These are phyloP conservation scores for Cyphomyrus discorhynchus DNA, from an alignment of 2,113 vertebrate species.

Conservation along the genomic window DNA sequence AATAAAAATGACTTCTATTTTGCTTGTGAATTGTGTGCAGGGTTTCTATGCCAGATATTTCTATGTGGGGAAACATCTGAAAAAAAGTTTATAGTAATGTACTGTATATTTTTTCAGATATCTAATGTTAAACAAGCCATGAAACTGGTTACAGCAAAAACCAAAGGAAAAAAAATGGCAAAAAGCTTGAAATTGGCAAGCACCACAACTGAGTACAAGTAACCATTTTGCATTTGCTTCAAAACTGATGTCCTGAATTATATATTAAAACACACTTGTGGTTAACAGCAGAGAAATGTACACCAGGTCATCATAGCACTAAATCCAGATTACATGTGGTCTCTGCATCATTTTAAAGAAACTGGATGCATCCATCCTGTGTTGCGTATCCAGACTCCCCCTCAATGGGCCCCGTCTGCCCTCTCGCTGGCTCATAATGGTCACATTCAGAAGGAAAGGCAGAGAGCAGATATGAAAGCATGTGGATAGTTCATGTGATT, in stretches of 20 bases:
- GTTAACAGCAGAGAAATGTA: background rate
- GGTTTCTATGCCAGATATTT: background rate
- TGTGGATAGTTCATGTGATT: slow-evolving; percentile 32
- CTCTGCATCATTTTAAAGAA: background rate
- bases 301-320: background rate
- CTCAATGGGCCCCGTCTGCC: slow-evolving; percentile 41
- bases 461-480: slow-evolving; percentile 35
- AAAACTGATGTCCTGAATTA: background rate
- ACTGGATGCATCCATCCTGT: background rate
- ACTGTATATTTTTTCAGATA: background rate
- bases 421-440: slow-evolving; percentile 32
- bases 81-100: background rate
- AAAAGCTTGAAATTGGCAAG: background rate
- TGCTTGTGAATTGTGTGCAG: background rate
- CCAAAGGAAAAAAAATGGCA: background rate
- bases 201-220: background rate
- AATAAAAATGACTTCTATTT: background rate
- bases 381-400: slow-evolving; percentile 51
- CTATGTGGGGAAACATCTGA: background rate
- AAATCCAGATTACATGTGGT: slow-evolving; percentile 11
- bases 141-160: background rate
- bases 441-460: slow-evolving; percentile 49
- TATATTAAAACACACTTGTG: background rate
- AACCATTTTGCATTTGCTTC: background rate
- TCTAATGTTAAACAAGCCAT: background rate